Evolutionary conservation across 2,797 vertebrate species (phyloP), one percentile per base, ranked within the genome.

Genomic region (Acanthiza pusilla): DNA sequence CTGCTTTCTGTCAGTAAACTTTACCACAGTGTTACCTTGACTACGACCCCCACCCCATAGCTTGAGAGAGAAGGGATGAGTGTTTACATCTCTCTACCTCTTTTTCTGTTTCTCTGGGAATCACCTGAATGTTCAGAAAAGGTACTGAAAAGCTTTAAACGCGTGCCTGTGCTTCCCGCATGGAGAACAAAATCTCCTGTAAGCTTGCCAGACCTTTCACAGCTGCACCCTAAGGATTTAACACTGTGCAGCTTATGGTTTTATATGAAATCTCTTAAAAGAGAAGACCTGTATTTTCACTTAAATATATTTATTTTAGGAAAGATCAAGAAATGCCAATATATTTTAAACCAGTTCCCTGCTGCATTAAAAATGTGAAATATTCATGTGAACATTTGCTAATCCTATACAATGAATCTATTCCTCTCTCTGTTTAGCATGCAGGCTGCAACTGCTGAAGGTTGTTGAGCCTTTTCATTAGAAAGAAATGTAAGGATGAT

Each of bases 401-500:
- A 94, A 96, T 91, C 86, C 82, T 75, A 90, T 51, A 60, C 47
- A 85, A 43, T 43, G 47, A 75, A 81, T 87, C 74, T 85, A 55
- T 89, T 67, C 93, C n/a, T 58, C 25, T 70, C 48, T 78, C 78
- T 95, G 42, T 89, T 96, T 96, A 96, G 77, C 83, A 94, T 88
- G 85, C 89, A 95, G 50, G 61, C 43, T 81, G 78, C 89, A 92
- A 65, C 57, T 91, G 85, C 83, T 78, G 68, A 89, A 78, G 90
- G 92, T 66, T 91, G 91, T 79, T 91, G 89, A 93, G 51, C 34
- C 68, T 95, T 70, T 94, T 75, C 76, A 91, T 90, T 86, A 91
- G 86, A 92, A 94, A 85, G 65, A 94, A 85, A 85, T 85, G 43
- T 81, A 82, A 85, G 62, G 42, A 88, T 93, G 71, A 82, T 77